Conservation (phyloP, 2,113 vertebrate genomes). For the Salvelinus alpinus region DNA sequence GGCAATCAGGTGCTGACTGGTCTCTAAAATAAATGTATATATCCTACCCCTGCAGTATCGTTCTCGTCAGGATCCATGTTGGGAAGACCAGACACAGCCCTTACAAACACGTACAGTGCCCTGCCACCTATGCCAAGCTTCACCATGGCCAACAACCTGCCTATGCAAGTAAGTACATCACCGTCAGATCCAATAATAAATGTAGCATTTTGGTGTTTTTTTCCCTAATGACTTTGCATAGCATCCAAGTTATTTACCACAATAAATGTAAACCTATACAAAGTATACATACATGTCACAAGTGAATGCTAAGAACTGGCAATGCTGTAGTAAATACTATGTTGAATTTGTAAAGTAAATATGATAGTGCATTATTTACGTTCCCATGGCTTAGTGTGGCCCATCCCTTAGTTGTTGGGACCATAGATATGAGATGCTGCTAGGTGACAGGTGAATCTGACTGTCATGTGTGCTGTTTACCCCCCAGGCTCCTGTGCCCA, state of each 20-base stretch:
- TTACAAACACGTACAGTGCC: conserved; percentile 93
- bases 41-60: conserved; percentile 77
- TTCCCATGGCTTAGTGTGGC: not conserved
- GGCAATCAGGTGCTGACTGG: not conserved
- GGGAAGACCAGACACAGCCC: conserved; percentile 91
- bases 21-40: not conserved
- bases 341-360: not conserved
- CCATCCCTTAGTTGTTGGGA: no score
- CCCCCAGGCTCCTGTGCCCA: conserved; percentile 75
- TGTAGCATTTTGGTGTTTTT: not conserved
- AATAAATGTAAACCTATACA: no score
- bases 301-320: not conserved
- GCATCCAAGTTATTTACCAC: no score
- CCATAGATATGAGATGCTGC: no score
- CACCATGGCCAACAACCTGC: conserved; percentile 97
- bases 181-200: not conserved
- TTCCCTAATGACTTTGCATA: no score
- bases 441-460: not conserved
- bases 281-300: no score
- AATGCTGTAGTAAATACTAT: not conserved
- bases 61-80: conserved; percentile 96
- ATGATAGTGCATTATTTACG: no score
- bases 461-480: not conserved
- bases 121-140: conserved; percentile 97
- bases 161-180: conserved; percentile 93